Conservation (phyloP, 2,113 vertebrate species). For the Trematocara nigrifrons region DNA sequence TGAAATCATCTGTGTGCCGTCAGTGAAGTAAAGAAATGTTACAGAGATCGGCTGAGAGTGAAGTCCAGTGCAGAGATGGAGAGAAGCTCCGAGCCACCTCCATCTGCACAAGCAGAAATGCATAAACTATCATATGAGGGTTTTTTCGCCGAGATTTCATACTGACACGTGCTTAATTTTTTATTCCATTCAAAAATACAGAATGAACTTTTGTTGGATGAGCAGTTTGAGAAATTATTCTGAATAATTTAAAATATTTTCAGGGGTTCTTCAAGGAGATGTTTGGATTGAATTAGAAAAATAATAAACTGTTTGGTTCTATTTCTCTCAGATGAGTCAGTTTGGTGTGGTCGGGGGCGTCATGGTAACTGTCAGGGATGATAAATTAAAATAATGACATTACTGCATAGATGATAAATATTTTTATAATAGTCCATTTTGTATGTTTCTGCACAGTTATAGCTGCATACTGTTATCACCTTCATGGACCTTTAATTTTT, state of each 20-base stretch:
- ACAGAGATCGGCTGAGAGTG: not conserved
- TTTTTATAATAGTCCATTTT: not conserved
- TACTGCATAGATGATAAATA: not conserved
- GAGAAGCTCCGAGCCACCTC: not conserved
- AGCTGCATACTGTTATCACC: not conserved
- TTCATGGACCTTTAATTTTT: not conserved
- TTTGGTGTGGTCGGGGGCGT: not conserved
- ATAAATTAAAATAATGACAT: not conserved
- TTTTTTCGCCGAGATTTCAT: not conserved
- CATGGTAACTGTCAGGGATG: not conserved
- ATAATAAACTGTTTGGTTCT: not conserved
- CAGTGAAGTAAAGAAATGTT: not conserved
- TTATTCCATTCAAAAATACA: not conserved
- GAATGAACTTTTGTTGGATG: not conserved
- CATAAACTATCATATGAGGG: not conserved
- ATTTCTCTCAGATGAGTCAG: not conserved
- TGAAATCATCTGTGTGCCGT: not conserved
- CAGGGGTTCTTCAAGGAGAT: not conserved
- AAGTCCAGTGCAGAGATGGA: not conserved
- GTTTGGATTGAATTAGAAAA: not conserved
- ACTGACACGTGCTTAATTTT: not conserved
- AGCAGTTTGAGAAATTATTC: not conserved
- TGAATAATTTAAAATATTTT: not conserved
- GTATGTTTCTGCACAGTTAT: not conserved
- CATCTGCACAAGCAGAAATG: not conserved